Conservation (phyloP, 2,888 invertebrate genomes). For the Drosophila bunnanda region DNA sequence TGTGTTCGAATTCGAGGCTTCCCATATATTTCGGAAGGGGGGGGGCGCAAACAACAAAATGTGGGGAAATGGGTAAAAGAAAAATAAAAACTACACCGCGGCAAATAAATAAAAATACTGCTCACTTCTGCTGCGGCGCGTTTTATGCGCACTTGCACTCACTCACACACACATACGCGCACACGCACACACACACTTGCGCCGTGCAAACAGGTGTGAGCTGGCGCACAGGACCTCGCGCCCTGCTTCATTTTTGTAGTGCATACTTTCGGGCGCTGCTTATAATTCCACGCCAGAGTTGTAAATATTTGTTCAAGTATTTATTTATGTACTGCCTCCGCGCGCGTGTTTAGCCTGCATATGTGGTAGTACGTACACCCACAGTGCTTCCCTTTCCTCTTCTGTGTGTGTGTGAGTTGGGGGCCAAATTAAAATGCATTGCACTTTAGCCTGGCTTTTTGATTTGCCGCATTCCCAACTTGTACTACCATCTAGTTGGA, state of each 20-base stretch:
- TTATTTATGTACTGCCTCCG: conserved; percentile 71
- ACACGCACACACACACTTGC: not conserved
- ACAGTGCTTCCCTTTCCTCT: conserved; percentile 17
- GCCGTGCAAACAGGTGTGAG: conserved; percentile 71
- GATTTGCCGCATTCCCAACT: conserved; percentile 58
- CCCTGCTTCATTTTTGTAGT: conserved; percentile 65
- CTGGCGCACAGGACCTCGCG: conserved; percentile 10
- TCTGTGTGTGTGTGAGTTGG: conserved; percentile 38
- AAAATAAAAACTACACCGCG: conserved; percentile 62
- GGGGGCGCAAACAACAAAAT: conserved; percentile 39
- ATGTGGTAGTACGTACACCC: conserved; percentile 8
- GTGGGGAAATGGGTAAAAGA: conserved; percentile 28
- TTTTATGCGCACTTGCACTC: conserved; percentile 72
- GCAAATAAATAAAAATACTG: conserved; percentile 78
- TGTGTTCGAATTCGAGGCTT: conserved; percentile 50
- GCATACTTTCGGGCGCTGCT: conserved; percentile 75
- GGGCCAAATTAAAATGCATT: conserved; percentile 75
- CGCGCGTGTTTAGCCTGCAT: conserved; percentile 32
- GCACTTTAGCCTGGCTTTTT: conserved; percentile 63
- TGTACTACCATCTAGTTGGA: conserved; percentile 17
- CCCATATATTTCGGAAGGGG: conserved; percentile 51
- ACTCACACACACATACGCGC: conserved; percentile 23
- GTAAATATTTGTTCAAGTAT: conserved; percentile 79
- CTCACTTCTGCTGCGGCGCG: conserved; percentile 71
- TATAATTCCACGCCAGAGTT: conserved; percentile 75